Base-by-base conservation (phyloP, 2,113 vertebrate species). In the Zingel zingel region DNA sequence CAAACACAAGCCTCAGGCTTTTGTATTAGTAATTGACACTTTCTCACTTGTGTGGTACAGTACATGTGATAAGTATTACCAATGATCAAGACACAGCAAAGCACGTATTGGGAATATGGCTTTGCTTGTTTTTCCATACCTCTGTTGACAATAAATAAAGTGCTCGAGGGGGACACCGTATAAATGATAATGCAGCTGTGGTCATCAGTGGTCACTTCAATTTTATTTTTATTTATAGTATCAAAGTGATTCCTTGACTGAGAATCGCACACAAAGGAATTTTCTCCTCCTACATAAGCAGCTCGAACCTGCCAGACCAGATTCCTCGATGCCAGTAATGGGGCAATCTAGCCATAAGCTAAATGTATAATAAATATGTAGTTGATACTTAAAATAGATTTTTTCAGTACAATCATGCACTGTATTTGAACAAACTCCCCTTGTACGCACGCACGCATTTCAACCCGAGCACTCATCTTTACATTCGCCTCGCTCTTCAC, bases 301-400 rank as follows among this genome's bases (percentile, higher is more conserved):
- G 79, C 18, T 45, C 10, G 2, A 79, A 74, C 36, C 48, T 77
- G 74, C 66, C 82, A 84, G 64, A 82, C 14, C 43, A 48, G 78
- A 73, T 83, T 76, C 74, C 86, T 53, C 79, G 47, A 91, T 68
- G 77, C 57, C 71, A 68, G 62, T 84, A 93, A 93, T 66, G 48
- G 79, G 78, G 39, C 71, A 88, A 92, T 92, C 80, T 79, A 64
- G 74, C 81, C 81, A 86, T 88, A 83, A 92, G 72, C 81, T 92
- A 33, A 33, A 6, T 33, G 5, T 33, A 80, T 87, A 88, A 92
- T 93, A 89, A 90, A 92, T 91, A 92, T 19, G 36, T 59, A 53
- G 50, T 81, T 80, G 74, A 62, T 69, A 57, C 72, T 77, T 74
- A 80, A 87, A 89, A 87, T 90, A 63, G 65, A 89, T 87, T 83